These are phyloP conservation scores for Laticauda colubrina DNA, from an alignment of 2,113 vertebrate genomes.

Conservation along the genomic window DNA sequence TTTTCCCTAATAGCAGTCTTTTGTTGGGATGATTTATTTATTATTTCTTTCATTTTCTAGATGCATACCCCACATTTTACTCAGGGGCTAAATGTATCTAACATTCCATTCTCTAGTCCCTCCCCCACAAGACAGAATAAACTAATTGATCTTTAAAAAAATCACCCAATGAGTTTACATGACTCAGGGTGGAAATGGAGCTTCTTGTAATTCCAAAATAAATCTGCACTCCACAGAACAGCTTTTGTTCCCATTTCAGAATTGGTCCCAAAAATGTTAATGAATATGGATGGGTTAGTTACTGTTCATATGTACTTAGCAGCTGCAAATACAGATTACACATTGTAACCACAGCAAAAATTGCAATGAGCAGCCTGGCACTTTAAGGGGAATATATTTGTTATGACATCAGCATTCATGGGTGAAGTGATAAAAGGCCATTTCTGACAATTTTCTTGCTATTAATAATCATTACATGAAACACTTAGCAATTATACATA, in stretches of 20 bases:
- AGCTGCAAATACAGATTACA: not conserved
- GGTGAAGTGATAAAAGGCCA: slow-evolving; percentile 6
- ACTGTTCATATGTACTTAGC: not conserved
- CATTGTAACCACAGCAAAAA: not conserved
- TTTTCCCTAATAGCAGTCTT: not conserved
- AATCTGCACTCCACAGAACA: not conserved
- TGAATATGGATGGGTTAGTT: not conserved
- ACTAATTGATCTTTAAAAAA: not conserved
- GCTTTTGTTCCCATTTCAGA: not conserved
- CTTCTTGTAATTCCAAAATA: not conserved
- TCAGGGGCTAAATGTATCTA: not conserved
- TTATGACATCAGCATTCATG: not conserved
- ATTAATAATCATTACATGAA: slow-evolving; percentile 28
- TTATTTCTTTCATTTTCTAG: not conserved
- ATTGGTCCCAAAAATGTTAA: not conserved
- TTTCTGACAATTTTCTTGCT: not conserved
- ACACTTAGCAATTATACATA: slow-evolving; percentile 28
- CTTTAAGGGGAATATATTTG: not conserved
- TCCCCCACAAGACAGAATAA: not conserved
- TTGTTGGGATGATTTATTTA: not conserved
- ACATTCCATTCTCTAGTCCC: not conserved
- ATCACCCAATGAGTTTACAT: not conserved
- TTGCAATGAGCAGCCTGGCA: not conserved
- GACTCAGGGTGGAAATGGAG: not conserved
- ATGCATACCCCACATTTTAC: not conserved